These are phyloP conservation scores for Capreolus pygargus DNA, from an alignment of 2,113 vertebrate species.

Conservation along the genomic window DNA sequence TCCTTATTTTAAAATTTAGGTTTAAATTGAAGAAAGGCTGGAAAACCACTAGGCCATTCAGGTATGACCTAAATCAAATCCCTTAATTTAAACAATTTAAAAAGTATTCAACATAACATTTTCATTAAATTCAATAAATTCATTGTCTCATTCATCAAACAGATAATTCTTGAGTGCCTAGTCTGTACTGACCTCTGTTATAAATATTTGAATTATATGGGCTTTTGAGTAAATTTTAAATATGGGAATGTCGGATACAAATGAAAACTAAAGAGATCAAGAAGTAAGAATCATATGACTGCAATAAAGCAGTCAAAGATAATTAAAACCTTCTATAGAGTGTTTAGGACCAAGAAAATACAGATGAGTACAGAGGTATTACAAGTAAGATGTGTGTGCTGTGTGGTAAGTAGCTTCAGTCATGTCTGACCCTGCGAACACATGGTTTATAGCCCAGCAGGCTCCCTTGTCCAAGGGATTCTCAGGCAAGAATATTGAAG, in stretches of 20 bases:
- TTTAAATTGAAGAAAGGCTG: too few relatives aligned
- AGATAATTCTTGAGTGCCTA: background rate
- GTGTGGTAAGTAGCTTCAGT: too few relatives aligned
- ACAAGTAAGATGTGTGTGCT: background rate
- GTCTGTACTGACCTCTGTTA: background rate
- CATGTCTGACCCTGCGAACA: too few relatives aligned
- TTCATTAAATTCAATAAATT: background rate
- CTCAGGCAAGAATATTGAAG: too few relatives aligned
- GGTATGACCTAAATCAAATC: too few relatives aligned
- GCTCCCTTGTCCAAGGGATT: too few relatives aligned
- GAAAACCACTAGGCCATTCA: too few relatives aligned
- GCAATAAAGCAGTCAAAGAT: background rate
- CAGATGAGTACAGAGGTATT: background rate
- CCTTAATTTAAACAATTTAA: background rate
- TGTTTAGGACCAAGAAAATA: background rate
- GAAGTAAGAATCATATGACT: background rate
- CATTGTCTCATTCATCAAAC: background rate
- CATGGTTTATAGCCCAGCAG: too few relatives aligned
- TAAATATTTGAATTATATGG: background rate
- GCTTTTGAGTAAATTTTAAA: background rate
- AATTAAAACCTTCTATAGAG: background rate
- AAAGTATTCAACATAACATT: background rate
- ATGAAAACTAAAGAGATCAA: background rate
- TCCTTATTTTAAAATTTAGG: too few relatives aligned
- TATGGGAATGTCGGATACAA: background rate